phyloP scores from a whole-genome alignment of 2,888 invertebrate species.

The Quadroppia sp. region DNA sequence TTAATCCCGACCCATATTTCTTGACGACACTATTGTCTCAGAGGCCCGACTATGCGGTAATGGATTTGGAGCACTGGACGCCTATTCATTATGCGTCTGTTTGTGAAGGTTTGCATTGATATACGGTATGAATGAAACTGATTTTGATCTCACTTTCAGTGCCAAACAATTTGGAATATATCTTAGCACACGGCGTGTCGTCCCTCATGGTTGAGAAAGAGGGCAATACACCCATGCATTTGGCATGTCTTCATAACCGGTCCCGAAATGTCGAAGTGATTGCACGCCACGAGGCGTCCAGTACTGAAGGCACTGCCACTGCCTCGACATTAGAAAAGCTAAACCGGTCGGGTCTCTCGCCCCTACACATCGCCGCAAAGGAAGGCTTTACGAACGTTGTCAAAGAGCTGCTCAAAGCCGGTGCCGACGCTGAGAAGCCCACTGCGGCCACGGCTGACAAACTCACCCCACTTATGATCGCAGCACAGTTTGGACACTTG shows the following conservation, averaged over 20 bases:
- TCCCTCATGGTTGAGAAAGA: slow-evolving; percentile 51
- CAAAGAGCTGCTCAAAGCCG: slow-evolving; percentile 29
- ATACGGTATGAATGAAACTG: slow-evolving; percentile 48
- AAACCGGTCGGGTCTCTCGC: slow-evolving; percentile 35
- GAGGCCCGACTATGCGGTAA: slow-evolving; percentile 55
- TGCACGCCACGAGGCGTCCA: slow-evolving; percentile 46
- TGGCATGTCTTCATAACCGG: slow-evolving; percentile 54
- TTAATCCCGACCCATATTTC: slow-evolving; percentile 57
- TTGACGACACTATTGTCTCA: slow-evolving; percentile 53
- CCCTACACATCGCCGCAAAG: slow-evolving; percentile 37
- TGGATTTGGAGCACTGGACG: slow-evolving; percentile 54
- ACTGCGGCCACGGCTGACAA: slow-evolving; percentile 54
- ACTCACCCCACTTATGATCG: slow-evolving; percentile 56
- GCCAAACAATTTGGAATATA: slow-evolving; percentile 34
- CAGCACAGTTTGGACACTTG: slow-evolving; percentile 54
- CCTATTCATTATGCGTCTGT: slow-evolving; percentile 59
- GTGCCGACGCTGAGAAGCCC: slow-evolving; percentile 47
- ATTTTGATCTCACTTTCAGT: slow-evolving; percentile 5
- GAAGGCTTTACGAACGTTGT: slow-evolving; percentile 35
- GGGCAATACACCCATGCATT: slow-evolving; percentile 54
- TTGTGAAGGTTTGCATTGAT: slow-evolving; percentile 54
- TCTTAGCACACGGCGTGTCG: slow-evolving; percentile 51
- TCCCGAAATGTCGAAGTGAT: slow-evolving; percentile 53
- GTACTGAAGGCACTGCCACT: not conserved
- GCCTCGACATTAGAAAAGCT: slow-evolving; percentile 12